Evolutionary conservation across 2,888 invertebrate genomes (phyloP).

Genomic region (Cloeon dipterum): DNA sequence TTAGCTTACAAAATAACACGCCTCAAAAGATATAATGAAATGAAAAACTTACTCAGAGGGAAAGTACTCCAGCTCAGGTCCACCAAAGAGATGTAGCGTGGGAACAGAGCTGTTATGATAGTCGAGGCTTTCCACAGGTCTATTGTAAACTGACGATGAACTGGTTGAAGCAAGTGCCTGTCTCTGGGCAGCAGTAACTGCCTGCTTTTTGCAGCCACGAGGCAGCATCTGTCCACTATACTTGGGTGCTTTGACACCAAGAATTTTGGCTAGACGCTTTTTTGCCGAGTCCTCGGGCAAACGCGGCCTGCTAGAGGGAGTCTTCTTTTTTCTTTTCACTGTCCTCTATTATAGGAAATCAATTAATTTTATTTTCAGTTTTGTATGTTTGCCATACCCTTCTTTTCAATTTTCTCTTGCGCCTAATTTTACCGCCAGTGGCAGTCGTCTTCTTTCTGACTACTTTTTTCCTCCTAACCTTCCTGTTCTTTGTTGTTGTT

Average conservation of each 20-base stretch:
- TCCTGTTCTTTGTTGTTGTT: not conserved
- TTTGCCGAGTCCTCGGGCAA: too few relatives aligned
- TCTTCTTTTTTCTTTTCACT: too few relatives aligned
- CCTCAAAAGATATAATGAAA: not conserved
- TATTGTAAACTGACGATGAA: not conserved
- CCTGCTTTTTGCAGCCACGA: not conserved
- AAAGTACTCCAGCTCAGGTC: not conserved
- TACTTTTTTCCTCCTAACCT: too few relatives aligned
- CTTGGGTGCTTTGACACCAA: not conserved
- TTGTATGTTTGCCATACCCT: too few relatives aligned
- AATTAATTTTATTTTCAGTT: too few relatives aligned
- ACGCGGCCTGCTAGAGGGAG: too few relatives aligned
- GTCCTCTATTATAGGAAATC: too few relatives aligned
- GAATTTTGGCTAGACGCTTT: not conserved
- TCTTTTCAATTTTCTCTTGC: not conserved
- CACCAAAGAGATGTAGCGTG: conserved; percentile 1
- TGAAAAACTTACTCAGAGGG: not conserved
- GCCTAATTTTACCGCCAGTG: not conserved
- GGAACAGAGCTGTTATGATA: not conserved
- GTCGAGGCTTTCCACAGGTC: not conserved
- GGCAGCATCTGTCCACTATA: not conserved
- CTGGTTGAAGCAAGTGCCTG: not conserved
- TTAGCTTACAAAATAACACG: too few relatives aligned
- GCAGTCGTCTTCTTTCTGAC: conserved; percentile 1
- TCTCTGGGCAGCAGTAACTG: not conserved